Base-by-base conservation (phyloP, 2,888 invertebrate species). In the Ommatoiulus sabulosus region DNA sequence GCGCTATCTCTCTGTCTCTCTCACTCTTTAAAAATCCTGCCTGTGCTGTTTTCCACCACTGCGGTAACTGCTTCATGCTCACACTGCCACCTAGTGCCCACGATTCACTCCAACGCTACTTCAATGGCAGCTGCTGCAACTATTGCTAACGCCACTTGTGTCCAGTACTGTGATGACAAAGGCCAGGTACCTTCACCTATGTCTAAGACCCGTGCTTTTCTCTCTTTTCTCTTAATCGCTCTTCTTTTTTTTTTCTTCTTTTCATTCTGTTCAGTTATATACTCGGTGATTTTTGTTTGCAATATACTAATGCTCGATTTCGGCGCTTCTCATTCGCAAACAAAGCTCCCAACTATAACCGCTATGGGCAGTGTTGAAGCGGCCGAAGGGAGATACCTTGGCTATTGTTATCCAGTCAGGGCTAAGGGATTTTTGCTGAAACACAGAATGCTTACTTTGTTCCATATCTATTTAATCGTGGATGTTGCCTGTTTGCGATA, bases 121-220 rank as follows among this genome's bases (percentile, higher is more conserved):
- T 89, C 89, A 88, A 90, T 90, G 89, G 90, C 90, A 88, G 89
- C 89, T 86, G 89, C 90, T 87, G 88, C 90, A 87, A 89, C 90
- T 87, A 91, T 89, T 90, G 91, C 91, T 91, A 93, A 93, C 90
- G 92, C 92, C 90, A 91, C 91, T 91, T 92, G 92, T 90, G 92
- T 93, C 90, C 92, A 92, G 91, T 93, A 93, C 92, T 92, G 92
- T 92, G 93, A 93, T 91, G 92, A 92, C 90, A 91, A 92, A 89
- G 92, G 91, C 91, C 92, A 93, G 93, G 93, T 93, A 92, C 90
- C 48, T 63, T 86, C 88, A 86, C 85, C 63, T 72, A 88, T 86
- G 84, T 88, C 85, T 80, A 80, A 12, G 80, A 80, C 80, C 80
- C 80, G 80, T 80, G 80, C 80, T 80, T 80, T 84, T 84, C 88